Evolutionary conservation across 2,113 vertebrate species (phyloP).

Genomic region (Leptosomus discolor): DNA sequence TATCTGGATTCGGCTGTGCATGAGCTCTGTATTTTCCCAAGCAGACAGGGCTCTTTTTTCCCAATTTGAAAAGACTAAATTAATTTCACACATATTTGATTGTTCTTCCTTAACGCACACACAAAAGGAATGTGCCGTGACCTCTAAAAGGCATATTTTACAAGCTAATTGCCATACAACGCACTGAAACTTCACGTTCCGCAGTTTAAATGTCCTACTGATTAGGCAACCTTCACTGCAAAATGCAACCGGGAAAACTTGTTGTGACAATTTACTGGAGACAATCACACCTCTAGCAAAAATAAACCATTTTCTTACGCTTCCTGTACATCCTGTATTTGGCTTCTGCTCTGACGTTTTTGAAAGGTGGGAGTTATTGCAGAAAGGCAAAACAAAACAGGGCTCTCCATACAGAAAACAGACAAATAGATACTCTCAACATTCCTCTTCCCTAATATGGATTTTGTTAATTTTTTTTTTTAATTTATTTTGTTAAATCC

Average conservation of each 20-base stretch:
- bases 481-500: neutral
- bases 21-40: neutral
- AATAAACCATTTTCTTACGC: neutral
- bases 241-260: neutral
- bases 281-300: neutral
- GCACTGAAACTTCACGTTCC: neutral
- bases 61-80: neutral
- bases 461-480: too few species aligned
- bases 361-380: neutral
- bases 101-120: neutral
- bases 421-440: neutral
- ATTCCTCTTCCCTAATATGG: neutral
- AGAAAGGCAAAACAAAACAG: neutral
- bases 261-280: neutral
- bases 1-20: neutral
- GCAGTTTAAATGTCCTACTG: neutral
- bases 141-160: neutral
- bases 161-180: neutral
- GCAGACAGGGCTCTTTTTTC: neutral
- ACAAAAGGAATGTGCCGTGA: neutral
- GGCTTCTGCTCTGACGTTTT: neutral
- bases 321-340: neutral
- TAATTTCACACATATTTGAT: neutral
- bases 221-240: neutral
- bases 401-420: neutral